phyloP scores from a whole-genome alignment of 2,113 vertebrate genomes.

The Nicator chloris region DNA sequence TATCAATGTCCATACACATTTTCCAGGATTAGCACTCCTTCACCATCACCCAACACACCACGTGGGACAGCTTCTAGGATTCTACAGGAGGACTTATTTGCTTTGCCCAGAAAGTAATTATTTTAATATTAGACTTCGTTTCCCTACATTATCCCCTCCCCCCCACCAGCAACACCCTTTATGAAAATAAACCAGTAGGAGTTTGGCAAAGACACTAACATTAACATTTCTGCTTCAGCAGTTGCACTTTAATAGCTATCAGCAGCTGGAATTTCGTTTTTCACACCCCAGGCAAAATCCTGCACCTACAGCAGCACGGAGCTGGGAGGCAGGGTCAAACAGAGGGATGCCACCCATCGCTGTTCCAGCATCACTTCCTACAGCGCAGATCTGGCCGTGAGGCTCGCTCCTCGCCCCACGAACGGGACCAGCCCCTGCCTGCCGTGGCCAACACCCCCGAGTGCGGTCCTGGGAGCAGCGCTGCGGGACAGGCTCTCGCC shows the following conservation, averaged over 20 bases:
- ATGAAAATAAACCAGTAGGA: background rate
- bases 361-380: background rate
- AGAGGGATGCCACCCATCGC: background rate
- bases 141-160: background rate
- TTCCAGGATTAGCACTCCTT: background rate
- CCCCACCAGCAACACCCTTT: background rate
- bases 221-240: background rate
- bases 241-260: background rate
- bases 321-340: background rate
- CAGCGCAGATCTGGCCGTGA: background rate
- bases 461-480: background rate
- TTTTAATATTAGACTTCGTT: background rate
- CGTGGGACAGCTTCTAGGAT: background rate
- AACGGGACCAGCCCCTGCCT: background rate
- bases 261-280: slow-evolving; percentile 8
- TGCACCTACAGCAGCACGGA: background rate
- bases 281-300: background rate
- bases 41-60: background rate
- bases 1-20: accelerated
- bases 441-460: background rate
- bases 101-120: background rate
- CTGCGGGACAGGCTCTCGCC: accelerated
- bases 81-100: background rate
- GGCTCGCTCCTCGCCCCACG: accelerated
- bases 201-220: background rate